phyloP scores from a whole-genome alignment of 2,113 vertebrate species.

The Hystrix brachyura region DNA sequence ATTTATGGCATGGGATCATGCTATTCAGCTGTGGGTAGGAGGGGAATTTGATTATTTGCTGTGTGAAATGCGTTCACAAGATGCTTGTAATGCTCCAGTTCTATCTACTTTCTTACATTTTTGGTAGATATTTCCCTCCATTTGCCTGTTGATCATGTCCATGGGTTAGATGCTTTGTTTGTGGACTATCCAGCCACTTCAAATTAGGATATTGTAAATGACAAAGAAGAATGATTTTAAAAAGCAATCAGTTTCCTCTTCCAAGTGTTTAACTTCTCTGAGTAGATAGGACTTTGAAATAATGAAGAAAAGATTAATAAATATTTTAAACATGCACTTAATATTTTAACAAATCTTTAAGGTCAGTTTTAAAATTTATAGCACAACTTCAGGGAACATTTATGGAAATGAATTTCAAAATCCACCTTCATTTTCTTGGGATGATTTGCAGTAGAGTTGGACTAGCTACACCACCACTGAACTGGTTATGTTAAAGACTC shows the following conservation, averaged over 20 bases:
- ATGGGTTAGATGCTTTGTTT: background rate
- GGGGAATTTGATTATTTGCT: background rate
- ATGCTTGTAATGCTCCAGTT: background rate
- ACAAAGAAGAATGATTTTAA: background rate
- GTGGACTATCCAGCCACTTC: background rate
- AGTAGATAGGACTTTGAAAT: constrained; percentile 38
- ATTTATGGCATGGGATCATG: background rate
- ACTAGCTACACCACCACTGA: background rate
- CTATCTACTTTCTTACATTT: background rate
- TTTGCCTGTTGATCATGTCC: background rate
- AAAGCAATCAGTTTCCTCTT: background rate
- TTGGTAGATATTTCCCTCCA: background rate
- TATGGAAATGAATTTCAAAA: constrained; percentile 50
- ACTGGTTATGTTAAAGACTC: background rate
- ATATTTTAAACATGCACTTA: constrained; percentile 62
- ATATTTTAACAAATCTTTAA: constrained; percentile 66
- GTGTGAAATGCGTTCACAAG: background rate
- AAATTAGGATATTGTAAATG: background rate
- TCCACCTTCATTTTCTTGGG: background rate
- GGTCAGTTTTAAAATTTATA: constrained; percentile 66
- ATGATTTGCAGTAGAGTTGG: background rate
- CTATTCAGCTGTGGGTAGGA: background rate
- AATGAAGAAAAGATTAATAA: constrained; percentile 47
- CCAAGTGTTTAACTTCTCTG: background rate
- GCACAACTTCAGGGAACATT: constrained; percentile 38